Base-by-base conservation (phyloP, 2,888 invertebrate genomes). In the Atrina japonica region DNA sequence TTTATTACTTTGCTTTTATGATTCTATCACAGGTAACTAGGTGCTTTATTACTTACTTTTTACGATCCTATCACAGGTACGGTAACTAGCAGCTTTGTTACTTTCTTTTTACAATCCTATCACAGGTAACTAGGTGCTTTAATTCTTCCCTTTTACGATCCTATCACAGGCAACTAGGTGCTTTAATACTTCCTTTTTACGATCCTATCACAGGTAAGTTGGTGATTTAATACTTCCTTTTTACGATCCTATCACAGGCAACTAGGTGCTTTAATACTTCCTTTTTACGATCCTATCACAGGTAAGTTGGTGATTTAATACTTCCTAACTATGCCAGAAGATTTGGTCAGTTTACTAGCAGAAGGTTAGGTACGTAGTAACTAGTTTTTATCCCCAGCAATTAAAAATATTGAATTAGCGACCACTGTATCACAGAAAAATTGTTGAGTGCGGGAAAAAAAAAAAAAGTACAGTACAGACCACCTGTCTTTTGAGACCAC, bases 131-230 rank as follows among this genome's bases (percentile, higher is more conserved):
- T 64, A 27, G 30, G 16, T 40, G 7, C 1, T 23, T 9, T 11
- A 9, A 92, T 99, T 73, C 91, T 98, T 58, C 92, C 98, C 84
- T 91, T 84, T 63, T 98, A 98, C 88, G 97, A 98, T 88, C 97
- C 97, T 0, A 91, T 92, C 2, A 47, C 77, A 68, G 92, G 92
- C 86, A 70, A 69, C 67, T 64, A 25, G 27, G 18, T 30, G 11
- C 1, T n/a, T 3, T 14, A n/a, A 92, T 99, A 74, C 91, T 98
- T 58, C 92, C 98, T 84, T 91, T 84, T 63, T 98, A 98, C 88
- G 97, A 98, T 88, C 97, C 97, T 0, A 91, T 92, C 2, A 47
- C 77, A 68, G 92, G 92, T 86, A 70, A n/a, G n/a, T 98, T 69
- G 96, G 95, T 0, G 92, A 95, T 0, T 92, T 99, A 1, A 92